phyloP scores from a whole-genome alignment of 2,113 vertebrate genomes.

The Coregonus clupeaformis region DNA sequence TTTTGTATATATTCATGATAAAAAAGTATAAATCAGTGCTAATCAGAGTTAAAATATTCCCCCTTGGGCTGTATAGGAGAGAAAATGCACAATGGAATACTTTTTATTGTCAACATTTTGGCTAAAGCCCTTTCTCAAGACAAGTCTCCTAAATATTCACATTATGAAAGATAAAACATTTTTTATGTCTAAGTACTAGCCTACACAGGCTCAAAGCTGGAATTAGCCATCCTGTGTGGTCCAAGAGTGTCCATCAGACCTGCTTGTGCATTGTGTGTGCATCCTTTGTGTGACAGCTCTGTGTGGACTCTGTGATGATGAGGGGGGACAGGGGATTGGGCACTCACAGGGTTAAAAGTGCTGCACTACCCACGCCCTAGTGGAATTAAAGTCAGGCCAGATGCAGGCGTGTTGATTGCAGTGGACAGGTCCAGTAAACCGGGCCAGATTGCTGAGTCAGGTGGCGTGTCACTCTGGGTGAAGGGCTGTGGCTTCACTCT shows the following conservation, averaged over 20 bases:
- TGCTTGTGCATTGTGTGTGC: neutral
- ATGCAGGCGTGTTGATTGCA: slow-evolving; percentile 58
- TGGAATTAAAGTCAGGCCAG: slow-evolving; percentile 34
- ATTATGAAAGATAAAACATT: no score
- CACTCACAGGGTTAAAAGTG: slow-evolving; percentile 35
- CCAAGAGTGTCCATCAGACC: neutral
- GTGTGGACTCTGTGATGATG: slow-evolving; percentile 35
- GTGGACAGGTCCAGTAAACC: slow-evolving; percentile 68
- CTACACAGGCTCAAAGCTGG: no score
- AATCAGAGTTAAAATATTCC: no score
- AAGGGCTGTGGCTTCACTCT: slow-evolving; percentile 51
- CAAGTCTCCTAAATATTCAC: no score
- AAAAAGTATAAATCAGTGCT: no score
- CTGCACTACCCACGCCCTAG: neutral
- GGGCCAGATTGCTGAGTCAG: slow-evolving; percentile 64
- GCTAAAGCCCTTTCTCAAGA: no score
- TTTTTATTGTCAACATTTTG: no score
- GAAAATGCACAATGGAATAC: no score
- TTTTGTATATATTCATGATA: no score
- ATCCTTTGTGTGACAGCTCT: neutral
- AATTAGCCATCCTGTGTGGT: no score
- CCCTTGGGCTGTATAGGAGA: no score
- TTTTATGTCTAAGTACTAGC: no score
- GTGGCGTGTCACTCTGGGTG: slow-evolving; percentile 57
- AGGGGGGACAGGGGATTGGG: slow-evolving; percentile 35